A percentile compares a stretch with the other conserved stretches of the same genome.
phyloP scores from a whole-genome alignment of 2,888 invertebrate genomes.

The Scaptomyza reducta region DNA sequence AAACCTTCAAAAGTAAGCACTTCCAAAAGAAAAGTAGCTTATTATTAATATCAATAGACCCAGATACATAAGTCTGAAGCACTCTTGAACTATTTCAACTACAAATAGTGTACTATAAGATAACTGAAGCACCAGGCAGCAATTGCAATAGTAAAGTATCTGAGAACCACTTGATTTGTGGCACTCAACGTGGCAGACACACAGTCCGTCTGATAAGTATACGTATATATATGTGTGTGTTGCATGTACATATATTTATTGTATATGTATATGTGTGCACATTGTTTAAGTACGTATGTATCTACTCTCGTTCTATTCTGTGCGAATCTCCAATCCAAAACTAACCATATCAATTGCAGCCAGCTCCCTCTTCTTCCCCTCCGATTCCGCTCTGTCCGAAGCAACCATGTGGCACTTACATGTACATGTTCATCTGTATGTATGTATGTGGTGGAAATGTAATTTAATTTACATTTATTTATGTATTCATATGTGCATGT shows the following conservation, averaged over 20 bases:
- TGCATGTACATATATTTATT: no score
- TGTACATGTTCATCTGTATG: neutral
- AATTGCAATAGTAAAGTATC: neutral
- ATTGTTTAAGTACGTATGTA: neutral
- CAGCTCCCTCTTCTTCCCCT: neutral
- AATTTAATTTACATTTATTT: slow-evolving; percentile 72
- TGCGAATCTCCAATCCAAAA: slow-evolving; percentile 23
- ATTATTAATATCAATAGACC: neutral
- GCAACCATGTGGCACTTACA: slow-evolving; percentile 4
- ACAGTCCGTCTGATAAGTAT: neutral
- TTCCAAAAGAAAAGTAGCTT: neutral
- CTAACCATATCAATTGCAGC: slow-evolving; percentile 55
- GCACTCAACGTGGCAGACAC: slow-evolving; percentile 3
- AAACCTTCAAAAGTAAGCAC: neutral
- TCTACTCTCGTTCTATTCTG: neutral
- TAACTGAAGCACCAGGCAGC: neutral
- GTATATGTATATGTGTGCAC: no score
- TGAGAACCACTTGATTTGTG: neutral
- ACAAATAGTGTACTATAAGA: neutral
- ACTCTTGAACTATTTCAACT: neutral
- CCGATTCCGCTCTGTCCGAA: neutral
- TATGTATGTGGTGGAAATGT: slow-evolving; percentile 22
- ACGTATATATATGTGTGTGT: neutral
- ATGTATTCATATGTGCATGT: slow-evolving; percentile 37
- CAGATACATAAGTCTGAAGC: neutral